These are phyloP conservation scores for Phalera bucephala DNA, from an alignment of 2,888 invertebrate species.

Conservation along the genomic window DNA sequence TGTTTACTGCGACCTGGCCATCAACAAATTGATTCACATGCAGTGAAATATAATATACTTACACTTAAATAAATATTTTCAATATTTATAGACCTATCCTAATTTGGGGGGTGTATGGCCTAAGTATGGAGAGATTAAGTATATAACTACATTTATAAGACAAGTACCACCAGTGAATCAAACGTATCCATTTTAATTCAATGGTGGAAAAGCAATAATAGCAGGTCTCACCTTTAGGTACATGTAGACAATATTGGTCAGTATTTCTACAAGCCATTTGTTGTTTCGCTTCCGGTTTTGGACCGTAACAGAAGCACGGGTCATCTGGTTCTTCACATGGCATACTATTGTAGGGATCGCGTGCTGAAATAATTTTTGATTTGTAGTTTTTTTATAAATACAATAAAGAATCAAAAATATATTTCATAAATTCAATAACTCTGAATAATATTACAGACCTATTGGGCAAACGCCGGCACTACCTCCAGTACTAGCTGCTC, in stretches of 20 bases:
- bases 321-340: conserved; percentile 69
- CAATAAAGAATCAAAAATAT: neutral
- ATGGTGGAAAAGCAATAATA: conserved; percentile 9
- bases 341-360: conserved; percentile 60
- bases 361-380: conserved; percentile 23
- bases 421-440: too few relatives aligned
- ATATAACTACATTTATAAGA: neutral
- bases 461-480: conserved; percentile 46
- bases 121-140: neutral
- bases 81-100: neutral
- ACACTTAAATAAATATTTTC: neutral
- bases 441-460: conserved; percentile 41
- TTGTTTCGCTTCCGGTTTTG: conserved; percentile 46
- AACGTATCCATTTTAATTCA: conserved; percentile 15
- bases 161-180: conserved; percentile 7
- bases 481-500: conserved; percentile 24
- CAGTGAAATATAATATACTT: conserved; percentile 26
- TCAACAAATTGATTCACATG: conserved; percentile 63
- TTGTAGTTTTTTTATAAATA: neutral
- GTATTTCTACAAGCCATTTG: conserved; percentile 68
- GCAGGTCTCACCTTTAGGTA: conserved; percentile 67
- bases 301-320: conserved; percentile 67
- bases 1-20: conserved; percentile 75
- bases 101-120: neutral
- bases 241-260: conserved; percentile 69